Evolutionary conservation across 2,797 vertebrate genomes (phyloP), one percentile per base, ranked within the genome.

Genomic region (Poliocrania exsul): DNA sequence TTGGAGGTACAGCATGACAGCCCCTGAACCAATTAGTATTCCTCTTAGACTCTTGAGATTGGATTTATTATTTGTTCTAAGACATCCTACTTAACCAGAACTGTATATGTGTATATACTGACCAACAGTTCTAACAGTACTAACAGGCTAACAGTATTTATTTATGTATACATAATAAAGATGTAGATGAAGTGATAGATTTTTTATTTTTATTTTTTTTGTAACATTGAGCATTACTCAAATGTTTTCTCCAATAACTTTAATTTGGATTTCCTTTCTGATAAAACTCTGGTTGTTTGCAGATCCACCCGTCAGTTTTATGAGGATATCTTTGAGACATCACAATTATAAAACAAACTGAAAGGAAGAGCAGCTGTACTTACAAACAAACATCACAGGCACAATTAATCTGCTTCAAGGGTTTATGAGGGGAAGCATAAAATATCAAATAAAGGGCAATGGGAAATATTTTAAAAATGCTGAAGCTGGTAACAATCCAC

Each of bases 391-490:
- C 97, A 98, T 98, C 97, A 97, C 95, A 93, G 97, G 96, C 96
- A 94, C 97, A 97, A 98, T 98, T 98, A 98, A 98, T 98, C 97
- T 97, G 97, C 93, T 98, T 97, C 97, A 97, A 96, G 96, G 88
- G 97, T 98, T 98, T 98, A 98, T 97, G 98, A 98, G 97, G 97
- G 98, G 98, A 98, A 97, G 75, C 98, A 98, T 98, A 98, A 98
- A 98, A 98, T 98, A 98, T 98, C 98, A 98, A 98, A 98, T 98
- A 98, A 98, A 98, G 96, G 98, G 97, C 98, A 98, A 98, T 97
- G 97, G 97, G 97, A 98, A 98, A 92, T 98, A 98, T 98, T 97
- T 98, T 10, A 96, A 95, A 98, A 98, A 98, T 98, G 97, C 92
- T 90, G 92, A 97, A 96, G 91, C 96, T 96, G 96, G 97, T 95